phyloP scores from a whole-genome alignment of 2,797 vertebrate species.

The Sus cebifrons region DNA sequence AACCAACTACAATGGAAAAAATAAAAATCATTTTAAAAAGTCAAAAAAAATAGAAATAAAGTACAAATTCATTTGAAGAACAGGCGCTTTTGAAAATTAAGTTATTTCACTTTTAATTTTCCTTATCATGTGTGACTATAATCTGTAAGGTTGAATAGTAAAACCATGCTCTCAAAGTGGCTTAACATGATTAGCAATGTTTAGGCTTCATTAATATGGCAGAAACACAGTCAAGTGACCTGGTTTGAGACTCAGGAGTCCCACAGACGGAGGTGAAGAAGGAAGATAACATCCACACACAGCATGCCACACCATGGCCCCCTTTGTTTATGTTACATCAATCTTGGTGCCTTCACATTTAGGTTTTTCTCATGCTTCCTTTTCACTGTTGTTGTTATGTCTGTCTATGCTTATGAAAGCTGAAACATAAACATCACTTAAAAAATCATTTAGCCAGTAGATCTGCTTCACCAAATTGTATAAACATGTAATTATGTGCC shows the following conservation, averaged over 20 bases:
- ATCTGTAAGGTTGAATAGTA: background rate
- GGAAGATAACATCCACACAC: background rate
- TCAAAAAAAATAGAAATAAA: background rate
- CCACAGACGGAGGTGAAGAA: background rate
- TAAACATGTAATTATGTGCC: background rate
- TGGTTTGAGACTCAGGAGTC: background rate
- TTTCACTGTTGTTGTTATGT: background rate
- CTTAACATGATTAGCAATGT: background rate
- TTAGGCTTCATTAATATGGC: background rate
- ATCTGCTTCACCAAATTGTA: background rate
- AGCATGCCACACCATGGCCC: background rate
- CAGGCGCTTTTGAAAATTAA: background rate
- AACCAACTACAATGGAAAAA: too few relatives aligned
- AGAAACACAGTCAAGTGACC: background rate
- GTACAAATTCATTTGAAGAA: constrained; percentile 1
- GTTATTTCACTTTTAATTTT: background rate
- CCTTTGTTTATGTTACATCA: background rate
- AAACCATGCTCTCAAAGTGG: background rate
- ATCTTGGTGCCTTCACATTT: background rate
- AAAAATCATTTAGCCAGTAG: background rate
- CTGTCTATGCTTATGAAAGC: background rate
- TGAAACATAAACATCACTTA: constrained; percentile 5
- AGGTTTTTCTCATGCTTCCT: background rate
- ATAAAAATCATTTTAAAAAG: too few relatives aligned
- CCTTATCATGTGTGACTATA: background rate